Evolutionary conservation across 2,797 vertebrate genomes (phyloP).

Genomic region (Enteromius afrohamiltoni): DNA sequence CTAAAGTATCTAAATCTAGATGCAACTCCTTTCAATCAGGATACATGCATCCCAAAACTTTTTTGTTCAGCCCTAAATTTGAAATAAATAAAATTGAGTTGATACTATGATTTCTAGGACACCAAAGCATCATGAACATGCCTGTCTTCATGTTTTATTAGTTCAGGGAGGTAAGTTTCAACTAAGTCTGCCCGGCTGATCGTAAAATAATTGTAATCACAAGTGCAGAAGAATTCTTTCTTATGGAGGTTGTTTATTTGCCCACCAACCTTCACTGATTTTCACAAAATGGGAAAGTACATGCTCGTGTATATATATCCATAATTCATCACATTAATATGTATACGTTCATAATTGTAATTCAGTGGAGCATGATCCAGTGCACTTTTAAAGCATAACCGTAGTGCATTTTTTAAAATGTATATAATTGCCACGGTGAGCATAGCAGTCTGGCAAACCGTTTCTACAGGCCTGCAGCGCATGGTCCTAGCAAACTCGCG

Average conservation of each 20-base stretch:
- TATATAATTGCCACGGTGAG: background rate
- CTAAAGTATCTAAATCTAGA: background rate
- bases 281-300: background rate
- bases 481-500: background rate
- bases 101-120: background rate
- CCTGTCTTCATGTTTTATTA: background rate
- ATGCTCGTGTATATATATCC: background rate
- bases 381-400: conserved; percentile 11
- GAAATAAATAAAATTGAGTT: background rate
- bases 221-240: background rate
- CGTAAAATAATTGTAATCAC: background rate
- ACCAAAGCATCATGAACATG: background rate
- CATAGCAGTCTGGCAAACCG: background rate
- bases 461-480: background rate
- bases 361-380: background rate
- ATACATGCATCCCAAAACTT: background rate
- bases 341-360: background rate
- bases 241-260: background rate
- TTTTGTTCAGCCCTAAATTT: background rate
- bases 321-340: background rate
- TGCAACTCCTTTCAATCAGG: background rate
- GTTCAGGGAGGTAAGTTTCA: background rate
- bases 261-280: background rate
- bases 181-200: no score
- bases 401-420: background rate